Conservation (phyloP, 2,888 invertebrate genomes). For the Uropetala carovei region DNA sequence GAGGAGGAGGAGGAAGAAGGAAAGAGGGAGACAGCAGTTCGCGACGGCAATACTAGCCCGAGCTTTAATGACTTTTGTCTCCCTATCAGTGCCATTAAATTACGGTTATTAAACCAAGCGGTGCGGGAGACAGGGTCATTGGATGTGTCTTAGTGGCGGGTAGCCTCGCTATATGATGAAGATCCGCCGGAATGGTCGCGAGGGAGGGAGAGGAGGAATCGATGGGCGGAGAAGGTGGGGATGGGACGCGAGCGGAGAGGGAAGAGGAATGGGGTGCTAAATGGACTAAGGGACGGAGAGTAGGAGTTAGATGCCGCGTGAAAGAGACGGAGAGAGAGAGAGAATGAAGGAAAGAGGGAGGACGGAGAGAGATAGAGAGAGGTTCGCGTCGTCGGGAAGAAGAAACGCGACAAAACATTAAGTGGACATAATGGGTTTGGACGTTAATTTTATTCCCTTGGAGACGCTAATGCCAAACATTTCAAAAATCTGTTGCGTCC, state of each 20-base stretch:
- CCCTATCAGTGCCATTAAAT: constrained; percentile 14
- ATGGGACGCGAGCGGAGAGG: neutral
- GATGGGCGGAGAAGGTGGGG: neutral
- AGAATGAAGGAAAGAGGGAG: neutral
- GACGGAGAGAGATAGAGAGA: neutral
- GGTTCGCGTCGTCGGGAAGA: neutral
- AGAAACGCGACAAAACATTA: neutral
- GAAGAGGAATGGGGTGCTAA: neutral
- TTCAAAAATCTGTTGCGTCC: neutral
- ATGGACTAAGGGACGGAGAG: too few species aligned
- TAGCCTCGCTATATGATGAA: neutral
- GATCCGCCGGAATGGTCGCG: neutral
- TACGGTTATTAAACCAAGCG: constrained; percentile 29
- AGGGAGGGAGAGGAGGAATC: neutral
- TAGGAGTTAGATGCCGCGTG: neutral
- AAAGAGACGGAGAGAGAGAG: neutral
- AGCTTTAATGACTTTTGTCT: constrained; percentile 16
- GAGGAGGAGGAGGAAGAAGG: too few species aligned
- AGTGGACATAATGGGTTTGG: neutral
- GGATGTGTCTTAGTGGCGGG: constrained; percentile 14
- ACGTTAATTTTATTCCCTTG: constrained; percentile 9
- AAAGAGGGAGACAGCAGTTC: neutral
- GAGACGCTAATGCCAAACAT: neutral
- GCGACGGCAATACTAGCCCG: neutral
- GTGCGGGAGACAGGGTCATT: constrained; percentile 32